Evolutionary conservation across 2,797 vertebrate species (phyloP), one percentile per base, ranked within the genome.

Genomic region (Melanogrammus aeglefinus): DNA sequence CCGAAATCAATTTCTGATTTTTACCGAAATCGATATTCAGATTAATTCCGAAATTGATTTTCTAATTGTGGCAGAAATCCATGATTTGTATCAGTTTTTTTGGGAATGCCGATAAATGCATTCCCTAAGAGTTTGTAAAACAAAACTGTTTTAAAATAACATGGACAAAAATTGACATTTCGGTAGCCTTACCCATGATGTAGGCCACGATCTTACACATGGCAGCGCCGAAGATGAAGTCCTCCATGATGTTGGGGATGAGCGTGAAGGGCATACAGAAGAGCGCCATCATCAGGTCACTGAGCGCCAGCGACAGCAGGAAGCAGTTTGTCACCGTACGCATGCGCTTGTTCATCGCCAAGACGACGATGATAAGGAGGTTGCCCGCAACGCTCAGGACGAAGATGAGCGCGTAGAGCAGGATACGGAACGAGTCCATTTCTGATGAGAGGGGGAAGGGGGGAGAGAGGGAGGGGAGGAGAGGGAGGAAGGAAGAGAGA

Each of bases 191-290:
- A 98, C 97, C 96, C 97, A 98, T 98, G 71, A 98, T 95, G 90
- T 98, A 98, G 66, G 96, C 89, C 12, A 96, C 90, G 0, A 91
- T 92, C 89, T 96, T 97, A 95, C 97, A 98, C 94, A 97, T 92
- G 29, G 92, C 91, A 0, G 92, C 94, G 7, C 97, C 97, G 4
- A 98, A 98, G 91, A 97, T 81, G 92, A 97, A 98, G 86, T 96
- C 95, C 82, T 94, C 91, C 91, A 98, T 93, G 82, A 98, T 94
- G 91, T 95, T 96, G 80, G 97, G 97, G 88, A 98, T 91, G 71
- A 94, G 94, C 2, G 92, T 96, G 91, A 96, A 96, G 77, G 95
- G 95, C 94, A 96, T 95, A 86, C 95, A 96, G 85, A 94, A 94
- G 78, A 95, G 73, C 0, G 95, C 94, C 90, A 96, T 88, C 87